phyloP scores from a whole-genome alignment of 2,888 invertebrate species.

The Drosophila macrothrix region DNA sequence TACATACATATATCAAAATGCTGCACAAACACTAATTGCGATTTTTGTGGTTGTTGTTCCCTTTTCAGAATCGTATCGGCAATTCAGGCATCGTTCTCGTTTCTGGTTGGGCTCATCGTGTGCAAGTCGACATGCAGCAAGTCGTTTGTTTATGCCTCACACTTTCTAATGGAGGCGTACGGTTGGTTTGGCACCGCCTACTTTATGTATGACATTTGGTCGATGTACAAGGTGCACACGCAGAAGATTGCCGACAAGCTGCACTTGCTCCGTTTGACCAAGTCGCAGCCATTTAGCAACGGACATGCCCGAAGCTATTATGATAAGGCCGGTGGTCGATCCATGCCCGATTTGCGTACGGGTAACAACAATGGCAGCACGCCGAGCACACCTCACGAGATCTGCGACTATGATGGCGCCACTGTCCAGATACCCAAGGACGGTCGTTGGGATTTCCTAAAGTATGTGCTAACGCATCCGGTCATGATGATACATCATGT shows the following conservation, averaged over 20 bases:
- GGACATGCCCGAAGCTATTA: constrained; percentile 48
- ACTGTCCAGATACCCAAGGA: constrained; percentile 82
- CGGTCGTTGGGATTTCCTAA: constrained; percentile 85
- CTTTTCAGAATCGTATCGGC: constrained; percentile 89
- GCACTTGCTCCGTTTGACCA: constrained; percentile 78
- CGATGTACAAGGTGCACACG: constrained; percentile 90
- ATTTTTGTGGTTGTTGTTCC: background rate
- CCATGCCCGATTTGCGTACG: constrained; percentile 28
- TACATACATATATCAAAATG: too few relatives aligned
- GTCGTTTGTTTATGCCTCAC: constrained; percentile 89
- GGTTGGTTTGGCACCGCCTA: constrained; percentile 93
- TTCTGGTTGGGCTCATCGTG: constrained; percentile 88
- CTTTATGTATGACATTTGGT: constrained; percentile 92
- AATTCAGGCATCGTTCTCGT: constrained; percentile 89
- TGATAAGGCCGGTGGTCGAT: constrained; percentile 60
- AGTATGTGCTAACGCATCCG: constrained; percentile 88
- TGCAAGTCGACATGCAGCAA: constrained; percentile 89
- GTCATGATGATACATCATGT: constrained; percentile 91
- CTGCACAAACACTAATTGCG: background rate
- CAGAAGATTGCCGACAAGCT: constrained; percentile 85
- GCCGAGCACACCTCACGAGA: constrained; percentile 75
- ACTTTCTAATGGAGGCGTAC: constrained; percentile 91
- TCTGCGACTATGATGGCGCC: constrained; percentile 83
- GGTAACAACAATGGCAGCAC: constrained; percentile 69
- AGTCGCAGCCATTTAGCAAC: constrained; percentile 44